phyloP scores from a whole-genome alignment of 2,888 invertebrate species.

The Tipula helvola region DNA sequence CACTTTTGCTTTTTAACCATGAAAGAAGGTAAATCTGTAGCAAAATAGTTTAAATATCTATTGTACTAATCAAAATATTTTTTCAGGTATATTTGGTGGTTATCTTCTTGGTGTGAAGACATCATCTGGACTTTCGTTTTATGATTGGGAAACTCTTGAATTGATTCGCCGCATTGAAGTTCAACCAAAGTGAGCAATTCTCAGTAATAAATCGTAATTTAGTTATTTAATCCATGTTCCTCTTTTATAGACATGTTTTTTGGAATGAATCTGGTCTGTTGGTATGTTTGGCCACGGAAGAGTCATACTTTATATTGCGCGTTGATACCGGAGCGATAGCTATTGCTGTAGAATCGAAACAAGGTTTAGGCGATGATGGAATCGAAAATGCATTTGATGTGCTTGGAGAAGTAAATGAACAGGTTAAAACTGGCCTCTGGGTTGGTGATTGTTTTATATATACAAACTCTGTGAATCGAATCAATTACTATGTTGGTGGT shows the following conservation, averaged over 20 bases:
- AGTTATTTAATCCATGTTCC: background rate
- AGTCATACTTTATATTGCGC: slow-evolving; percentile 85
- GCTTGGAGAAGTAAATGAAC: slow-evolving; percentile 77
- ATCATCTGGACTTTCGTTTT: slow-evolving; percentile 85
- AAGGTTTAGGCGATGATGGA: slow-evolving; percentile 75
- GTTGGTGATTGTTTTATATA: slow-evolving; percentile 99
- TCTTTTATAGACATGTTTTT: slow-evolving; percentile 55
- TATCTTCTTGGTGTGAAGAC: slow-evolving; percentile 83
- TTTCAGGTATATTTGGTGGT: slow-evolving; percentile 76
- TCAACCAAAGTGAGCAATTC: slow-evolving; percentile 46
- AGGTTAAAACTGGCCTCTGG: slow-evolving; percentile 91
- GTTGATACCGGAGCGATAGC: slow-evolving; percentile 77
- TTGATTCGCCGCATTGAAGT: slow-evolving; percentile 93
- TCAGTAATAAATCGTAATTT: slow-evolving; percentile 14
- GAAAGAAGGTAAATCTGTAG: background rate
- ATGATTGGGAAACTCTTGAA: slow-evolving; percentile 93
- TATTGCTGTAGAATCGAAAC: slow-evolving; percentile 59
- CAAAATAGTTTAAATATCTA: background rate
- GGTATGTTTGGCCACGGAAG: slow-evolving; percentile 89
- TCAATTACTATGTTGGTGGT: slow-evolving; percentile 98
- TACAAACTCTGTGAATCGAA: slow-evolving; percentile 91
- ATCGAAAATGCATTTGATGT: slow-evolving; percentile 96
- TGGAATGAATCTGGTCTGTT: slow-evolving; percentile 96
- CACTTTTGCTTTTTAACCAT: background rate
- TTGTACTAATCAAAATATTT: background rate